A percentile compares a stretch with the other conserved stretches of the same genome.
These are phyloP conservation scores for Odontothrips loti DNA, from an alignment of 2,888 invertebrate species.

Conservation along the genomic window DNA sequence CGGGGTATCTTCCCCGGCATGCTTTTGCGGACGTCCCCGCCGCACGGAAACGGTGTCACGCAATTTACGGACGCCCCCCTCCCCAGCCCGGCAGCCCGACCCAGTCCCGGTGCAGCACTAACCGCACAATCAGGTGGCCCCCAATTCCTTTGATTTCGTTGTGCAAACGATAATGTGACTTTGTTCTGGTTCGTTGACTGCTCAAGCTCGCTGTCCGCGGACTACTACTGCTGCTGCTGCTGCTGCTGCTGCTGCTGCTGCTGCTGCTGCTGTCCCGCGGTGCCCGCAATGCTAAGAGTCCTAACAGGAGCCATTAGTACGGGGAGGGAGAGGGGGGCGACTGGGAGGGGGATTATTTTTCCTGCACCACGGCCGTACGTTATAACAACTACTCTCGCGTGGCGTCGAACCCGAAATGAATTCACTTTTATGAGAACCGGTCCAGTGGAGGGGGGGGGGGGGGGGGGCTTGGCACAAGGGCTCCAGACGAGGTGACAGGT, in stretches of 20 bases:
- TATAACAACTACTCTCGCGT: neutral
- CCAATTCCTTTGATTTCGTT: neutral
- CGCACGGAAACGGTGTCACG: no score
- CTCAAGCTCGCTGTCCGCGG: neutral
- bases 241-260: no score
- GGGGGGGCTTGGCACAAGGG: neutral
- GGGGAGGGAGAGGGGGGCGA: neutral
- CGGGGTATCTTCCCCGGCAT: no score
- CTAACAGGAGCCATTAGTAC: neutral
- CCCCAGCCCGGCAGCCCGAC: neutral
- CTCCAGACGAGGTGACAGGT: neutral
- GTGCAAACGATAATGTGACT: slow-evolving; percentile 17
- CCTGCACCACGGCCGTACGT: neutral
- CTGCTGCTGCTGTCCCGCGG: no score
- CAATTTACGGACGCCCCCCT: neutral
- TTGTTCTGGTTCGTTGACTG: neutral
- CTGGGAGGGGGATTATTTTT: neutral
- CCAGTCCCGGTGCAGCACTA: neutral
- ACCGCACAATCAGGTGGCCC: neutral
- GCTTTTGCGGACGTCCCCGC: no score
- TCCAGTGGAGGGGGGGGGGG: neutral
- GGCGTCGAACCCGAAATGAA: slow-evolving; percentile 13
- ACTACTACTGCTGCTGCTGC: no score
- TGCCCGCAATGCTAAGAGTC: no score
- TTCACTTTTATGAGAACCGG: slow-evolving; percentile 17